Evolutionary conservation across 2,113 vertebrate genomes (phyloP).

Genomic region (Benitochromis conjunctus): DNA sequence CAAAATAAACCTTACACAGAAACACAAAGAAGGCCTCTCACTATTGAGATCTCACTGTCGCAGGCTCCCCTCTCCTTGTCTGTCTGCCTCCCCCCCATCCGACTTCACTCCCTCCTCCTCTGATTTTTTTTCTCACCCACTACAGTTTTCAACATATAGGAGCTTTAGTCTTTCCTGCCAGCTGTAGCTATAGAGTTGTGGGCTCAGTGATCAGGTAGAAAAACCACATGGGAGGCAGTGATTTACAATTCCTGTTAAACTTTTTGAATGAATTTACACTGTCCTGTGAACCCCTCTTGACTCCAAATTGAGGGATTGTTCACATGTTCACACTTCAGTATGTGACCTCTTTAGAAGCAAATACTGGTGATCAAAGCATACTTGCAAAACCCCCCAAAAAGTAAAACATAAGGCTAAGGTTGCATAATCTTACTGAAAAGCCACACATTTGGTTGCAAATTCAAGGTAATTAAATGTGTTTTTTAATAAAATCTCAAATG

Average conservation of each 20-base stretch:
- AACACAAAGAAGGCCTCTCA: constrained; percentile 72
- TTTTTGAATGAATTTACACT: neutral
- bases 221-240: neutral
- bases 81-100: constrained; percentile 16
- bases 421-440: neutral
- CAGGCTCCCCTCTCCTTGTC: constrained; percentile 52
- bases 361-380: neutral
- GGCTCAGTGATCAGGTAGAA: neutral
- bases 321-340: neutral
- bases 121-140: neutral
- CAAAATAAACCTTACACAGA: constrained; percentile 71
- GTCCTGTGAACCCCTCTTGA: neutral
- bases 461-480: neutral
- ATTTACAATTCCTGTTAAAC: neutral
- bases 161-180: neutral
- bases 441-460: neutral
- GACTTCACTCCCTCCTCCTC: neutral
- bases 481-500: neutral
- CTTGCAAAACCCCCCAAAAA: neutral
- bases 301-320: neutral
- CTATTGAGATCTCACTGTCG: constrained; percentile 74
- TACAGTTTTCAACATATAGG: neutral
- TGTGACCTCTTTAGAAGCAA: neutral
- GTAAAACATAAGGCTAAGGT: neutral
- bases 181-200: neutral